A percentile compares a stretch with the other conserved stretches of the same genome.
These are phyloP conservation scores for Minunthozetes semirufus DNA, from an alignment of 2,888 invertebrate species.

Conservation along the genomic window DNA sequence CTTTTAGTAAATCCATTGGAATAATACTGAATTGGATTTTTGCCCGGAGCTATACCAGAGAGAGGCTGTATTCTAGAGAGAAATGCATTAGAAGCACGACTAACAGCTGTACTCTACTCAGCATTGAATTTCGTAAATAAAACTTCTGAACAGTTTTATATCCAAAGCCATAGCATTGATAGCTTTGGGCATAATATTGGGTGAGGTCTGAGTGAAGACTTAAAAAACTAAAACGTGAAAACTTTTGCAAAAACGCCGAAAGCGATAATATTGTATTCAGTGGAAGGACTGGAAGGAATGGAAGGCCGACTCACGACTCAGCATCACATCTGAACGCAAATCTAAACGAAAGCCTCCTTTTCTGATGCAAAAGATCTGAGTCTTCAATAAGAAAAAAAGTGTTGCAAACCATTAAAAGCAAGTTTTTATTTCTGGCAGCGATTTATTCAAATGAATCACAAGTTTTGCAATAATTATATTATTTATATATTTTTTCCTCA, in stretches of 20 bases:
- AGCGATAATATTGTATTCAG: constrained; percentile 9
- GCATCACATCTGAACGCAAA: background rate
- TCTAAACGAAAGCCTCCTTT: constrained; percentile 23
- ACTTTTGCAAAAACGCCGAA: constrained; percentile 7
- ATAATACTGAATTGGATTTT: constrained; percentile 22
- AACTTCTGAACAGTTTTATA: background rate
- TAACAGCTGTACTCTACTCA: background rate
- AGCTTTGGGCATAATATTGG: constrained; percentile 8
- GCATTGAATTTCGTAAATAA: constrained; percentile 5
- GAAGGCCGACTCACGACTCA: constrained; percentile 27
- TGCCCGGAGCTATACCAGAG: background rate
- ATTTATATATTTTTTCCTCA: background rate
- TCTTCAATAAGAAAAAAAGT: constrained; percentile 20
- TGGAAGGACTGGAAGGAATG: background rate
- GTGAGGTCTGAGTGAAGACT: constrained; percentile 23
- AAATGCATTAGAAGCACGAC: background rate
- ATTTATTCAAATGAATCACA: background rate
- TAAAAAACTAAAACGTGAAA: constrained; percentile 28
- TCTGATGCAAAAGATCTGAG: background rate
- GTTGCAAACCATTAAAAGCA: constrained; percentile 15
- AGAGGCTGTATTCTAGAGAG: constrained; percentile 10
- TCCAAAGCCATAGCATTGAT: background rate
- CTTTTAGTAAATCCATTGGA: constrained; percentile 30
- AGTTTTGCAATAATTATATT: background rate
- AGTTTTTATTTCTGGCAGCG: constrained; percentile 21